Conservation (phyloP, 2,888 invertebrate species). For the Azorinus chamasolen region DNA sequence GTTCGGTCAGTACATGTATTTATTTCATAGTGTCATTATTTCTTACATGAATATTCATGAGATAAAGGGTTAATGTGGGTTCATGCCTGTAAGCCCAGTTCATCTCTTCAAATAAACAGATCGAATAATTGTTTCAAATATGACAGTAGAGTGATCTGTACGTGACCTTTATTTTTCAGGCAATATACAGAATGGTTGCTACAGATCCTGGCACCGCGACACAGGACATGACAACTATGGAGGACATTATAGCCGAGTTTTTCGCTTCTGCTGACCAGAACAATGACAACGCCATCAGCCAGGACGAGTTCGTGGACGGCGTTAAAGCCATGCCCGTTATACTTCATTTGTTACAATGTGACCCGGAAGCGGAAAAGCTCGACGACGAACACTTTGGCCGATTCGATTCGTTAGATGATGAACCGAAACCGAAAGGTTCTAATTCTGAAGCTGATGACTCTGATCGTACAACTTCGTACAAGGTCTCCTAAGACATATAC, state of each 20-base stretch:
- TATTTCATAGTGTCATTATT: too few relatives aligned
- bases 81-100: too few relatives aligned
- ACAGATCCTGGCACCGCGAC: conserved; percentile 23
- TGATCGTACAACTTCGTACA: too few relatives aligned
- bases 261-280: conserved; percentile 62
- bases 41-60: too few relatives aligned
- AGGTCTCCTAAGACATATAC: too few relatives aligned
- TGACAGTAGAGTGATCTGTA: too few relatives aligned
- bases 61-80: too few relatives aligned
- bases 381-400: conserved; percentile 1
- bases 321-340: conserved; percentile 57
- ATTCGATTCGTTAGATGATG: conserved; percentile 11
- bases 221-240: conserved; percentile 32
- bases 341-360: conserved; percentile 56
- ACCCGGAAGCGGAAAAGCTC: conserved; percentile 29
- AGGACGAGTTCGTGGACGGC: conserved; percentile 63
- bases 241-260: conserved; percentile 42
- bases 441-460: too few relatives aligned
- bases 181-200: conserved; percentile 67
- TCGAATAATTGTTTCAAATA: too few relatives aligned
- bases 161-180: conserved; percentile 64
- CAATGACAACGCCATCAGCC: conserved; percentile 62
- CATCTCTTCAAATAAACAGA: too few relatives aligned
- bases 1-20: too few relatives aligned
- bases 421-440: too few relatives aligned